Base-by-base conservation (phyloP, 2,797 vertebrate species). In the Aeoliscus strigatus region DNA sequence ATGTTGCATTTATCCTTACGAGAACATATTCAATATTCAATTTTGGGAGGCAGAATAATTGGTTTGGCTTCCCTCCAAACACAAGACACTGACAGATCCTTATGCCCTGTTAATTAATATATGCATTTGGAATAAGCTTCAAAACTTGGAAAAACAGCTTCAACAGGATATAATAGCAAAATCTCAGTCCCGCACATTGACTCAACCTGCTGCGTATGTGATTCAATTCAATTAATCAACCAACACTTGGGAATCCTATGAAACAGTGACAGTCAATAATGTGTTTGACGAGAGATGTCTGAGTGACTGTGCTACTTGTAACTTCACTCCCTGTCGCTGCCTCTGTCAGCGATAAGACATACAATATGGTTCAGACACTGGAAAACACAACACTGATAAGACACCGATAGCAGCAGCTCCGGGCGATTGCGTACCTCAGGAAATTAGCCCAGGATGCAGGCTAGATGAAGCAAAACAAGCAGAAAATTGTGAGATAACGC, bases 361-460 rank as follows among this genome's bases (percentile, higher is more conserved):
- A 57, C 58, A 72, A 58, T 60, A 66, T 49, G 28, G 31, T 24
- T 65, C 31, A 70, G 66, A 60, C 53, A 41, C 50, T 62, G 61
- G 45, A 61, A 63, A 77, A 45, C 59, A 50, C 44, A 65, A 49
- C 51, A 10, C 66, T 39, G 74, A 77, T 77, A 71, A 59, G 46
- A 25, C 25, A 28, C 50, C 1, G 80, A 82, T 75, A 80, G 29
- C 61, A 70, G 79, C 75, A 26, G 41, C 55, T 58, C 39, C 34
- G 34, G 45, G 33, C 65, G 61, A 72, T 72, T 72, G 69, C 74
- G 50, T 44, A 27, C 60, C 51, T 59, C 73, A 75, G 82, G 80
- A 84, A 80, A 81, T 81, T 60, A 83, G 79, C 70, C 60, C 11
- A 32, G 39, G 64, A 57, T 50, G 51, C 31, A 29, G 62, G 33